phyloP scores from a whole-genome alignment of 2,113 vertebrate genomes.

The Stegostoma tigrinum region DNA sequence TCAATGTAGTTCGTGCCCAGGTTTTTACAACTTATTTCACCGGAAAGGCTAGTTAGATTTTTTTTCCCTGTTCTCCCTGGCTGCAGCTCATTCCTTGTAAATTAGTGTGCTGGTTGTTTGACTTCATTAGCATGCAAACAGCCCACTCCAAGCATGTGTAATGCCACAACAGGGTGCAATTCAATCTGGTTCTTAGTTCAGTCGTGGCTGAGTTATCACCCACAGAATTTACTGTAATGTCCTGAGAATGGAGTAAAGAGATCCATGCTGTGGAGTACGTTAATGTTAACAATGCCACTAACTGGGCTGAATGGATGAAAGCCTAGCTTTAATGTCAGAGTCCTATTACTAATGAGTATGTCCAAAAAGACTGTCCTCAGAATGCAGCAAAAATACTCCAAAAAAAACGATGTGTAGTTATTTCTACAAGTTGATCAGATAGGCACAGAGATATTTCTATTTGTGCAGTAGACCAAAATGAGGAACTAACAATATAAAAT shows the following conservation, averaged over 20 bases:
- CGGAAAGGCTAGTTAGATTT: neutral
- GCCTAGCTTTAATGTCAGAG: neutral
- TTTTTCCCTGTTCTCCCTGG: neutral
- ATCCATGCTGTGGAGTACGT: neutral
- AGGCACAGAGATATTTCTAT: neutral
- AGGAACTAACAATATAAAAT: neutral
- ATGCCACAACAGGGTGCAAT: neutral
- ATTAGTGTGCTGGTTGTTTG: constrained; percentile 3
- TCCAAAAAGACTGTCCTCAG: neutral
- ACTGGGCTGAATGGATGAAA: neutral
- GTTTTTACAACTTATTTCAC: neutral
- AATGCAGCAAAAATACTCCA: neutral
- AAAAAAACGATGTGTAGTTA: neutral
- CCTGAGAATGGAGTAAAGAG: neutral
- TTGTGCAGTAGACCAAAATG: neutral
- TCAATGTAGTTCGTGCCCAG: neutral
- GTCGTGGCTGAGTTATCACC: constrained; percentile 8
- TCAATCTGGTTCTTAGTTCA: neutral
- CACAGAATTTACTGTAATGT: neutral
- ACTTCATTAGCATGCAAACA: constrained; percentile 31
- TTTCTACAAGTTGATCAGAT: neutral
- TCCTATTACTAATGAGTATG: neutral
- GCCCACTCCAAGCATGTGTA: constrained; percentile 28
- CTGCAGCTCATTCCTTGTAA: constrained; percentile 10
- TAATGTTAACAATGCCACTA: neutral